Conservation (phyloP, 2,113 vertebrate species). For the Lagopus muta region DNA sequence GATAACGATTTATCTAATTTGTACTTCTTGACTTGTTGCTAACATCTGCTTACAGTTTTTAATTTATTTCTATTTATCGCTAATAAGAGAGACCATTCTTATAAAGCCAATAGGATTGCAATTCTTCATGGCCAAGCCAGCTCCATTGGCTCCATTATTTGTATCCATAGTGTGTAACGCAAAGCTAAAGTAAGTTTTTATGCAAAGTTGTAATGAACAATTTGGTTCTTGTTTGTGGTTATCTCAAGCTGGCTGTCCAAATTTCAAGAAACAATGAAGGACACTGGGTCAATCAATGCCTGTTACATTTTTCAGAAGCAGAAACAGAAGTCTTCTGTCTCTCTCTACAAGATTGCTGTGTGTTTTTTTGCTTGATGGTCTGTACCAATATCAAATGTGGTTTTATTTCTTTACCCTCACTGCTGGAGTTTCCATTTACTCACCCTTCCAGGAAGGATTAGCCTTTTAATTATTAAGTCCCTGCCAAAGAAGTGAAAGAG, state of each 20-base stretch:
- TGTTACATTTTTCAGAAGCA: conserved; percentile 48
- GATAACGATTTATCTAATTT: conserved; percentile 15
- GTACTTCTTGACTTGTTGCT: conserved; percentile 22
- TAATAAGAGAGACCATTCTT: conserved; percentile 43
- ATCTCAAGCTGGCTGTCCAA: conserved; percentile 51
- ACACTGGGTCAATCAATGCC: conserved; percentile 40
- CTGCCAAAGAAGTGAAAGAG: conserved; percentile 13
- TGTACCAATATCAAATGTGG: conserved; percentile 27
- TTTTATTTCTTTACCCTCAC: conserved; percentile 24
- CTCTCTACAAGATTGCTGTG: conserved; percentile 19
- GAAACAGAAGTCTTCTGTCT: conserved; percentile 68
- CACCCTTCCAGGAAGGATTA: conserved; percentile 53
- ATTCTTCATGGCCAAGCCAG: background rate
- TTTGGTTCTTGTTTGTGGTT: conserved; percentile 65
- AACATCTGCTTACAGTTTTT: background rate
- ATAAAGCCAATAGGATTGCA: background rate
- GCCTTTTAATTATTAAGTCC: background rate
- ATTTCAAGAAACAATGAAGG: conserved; percentile 50
- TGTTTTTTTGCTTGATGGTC: conserved; percentile 47
- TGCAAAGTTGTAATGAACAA: conserved; percentile 55
- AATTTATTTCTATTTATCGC: conserved; percentile 31
- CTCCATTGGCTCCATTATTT: conserved; percentile 64
- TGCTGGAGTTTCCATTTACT: conserved; percentile 65
- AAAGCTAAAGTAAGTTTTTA: conserved; percentile 66
- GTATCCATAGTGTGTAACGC: conserved; percentile 16